Evolutionary conservation across 2,113 vertebrate genomes (phyloP).

Genomic region (Pseudorhombus dupliciocellatus): DNA sequence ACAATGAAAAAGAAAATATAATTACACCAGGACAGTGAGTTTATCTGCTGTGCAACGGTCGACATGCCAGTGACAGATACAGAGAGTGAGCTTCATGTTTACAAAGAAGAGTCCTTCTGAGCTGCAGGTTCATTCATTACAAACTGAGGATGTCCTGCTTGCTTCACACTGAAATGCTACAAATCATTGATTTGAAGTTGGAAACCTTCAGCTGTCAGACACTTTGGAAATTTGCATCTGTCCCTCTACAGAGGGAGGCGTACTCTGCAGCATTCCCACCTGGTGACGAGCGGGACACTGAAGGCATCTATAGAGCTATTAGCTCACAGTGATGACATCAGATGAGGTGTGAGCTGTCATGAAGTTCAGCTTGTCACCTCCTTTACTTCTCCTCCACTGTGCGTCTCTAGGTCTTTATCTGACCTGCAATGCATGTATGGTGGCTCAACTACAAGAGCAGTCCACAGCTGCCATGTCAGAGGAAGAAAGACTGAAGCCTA

Average conservation of each 20-base stretch:
- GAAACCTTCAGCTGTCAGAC: conserved; percentile 9
- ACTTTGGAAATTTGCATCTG: not conserved
- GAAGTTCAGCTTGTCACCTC: not conserved
- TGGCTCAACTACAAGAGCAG: not conserved
- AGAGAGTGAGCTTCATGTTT: conserved; percentile 58
- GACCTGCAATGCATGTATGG: not conserved
- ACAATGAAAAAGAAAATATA: conserved; percentile 31
- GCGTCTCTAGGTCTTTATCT: not conserved
- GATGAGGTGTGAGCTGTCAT: not conserved
- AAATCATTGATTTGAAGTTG: conserved; percentile 10
- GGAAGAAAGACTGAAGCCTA: not conserved
- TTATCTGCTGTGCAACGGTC: conserved; percentile 18
- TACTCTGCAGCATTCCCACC: not conserved
- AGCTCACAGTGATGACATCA: not conserved
- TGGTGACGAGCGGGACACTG: not conserved
- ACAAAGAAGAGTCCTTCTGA: conserved; percentile 54
- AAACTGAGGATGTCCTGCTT: conserved; percentile 5
- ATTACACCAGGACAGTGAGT: conserved; percentile 25
- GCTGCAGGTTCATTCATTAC: conserved; percentile 36
- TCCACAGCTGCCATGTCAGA: conserved; percentile 5
- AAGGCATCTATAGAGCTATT: not conserved
- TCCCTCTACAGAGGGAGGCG: not conserved
- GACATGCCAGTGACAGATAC: conserved; percentile 24
- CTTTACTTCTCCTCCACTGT: not conserved
- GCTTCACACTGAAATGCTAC: conserved; percentile 12